Percentiles rank a stretch among this genome's conserved stretches.
Evolutionary conservation across 2,113 vertebrate genomes (phyloP).

Genomic region (Hystrix brachyura): DNA sequence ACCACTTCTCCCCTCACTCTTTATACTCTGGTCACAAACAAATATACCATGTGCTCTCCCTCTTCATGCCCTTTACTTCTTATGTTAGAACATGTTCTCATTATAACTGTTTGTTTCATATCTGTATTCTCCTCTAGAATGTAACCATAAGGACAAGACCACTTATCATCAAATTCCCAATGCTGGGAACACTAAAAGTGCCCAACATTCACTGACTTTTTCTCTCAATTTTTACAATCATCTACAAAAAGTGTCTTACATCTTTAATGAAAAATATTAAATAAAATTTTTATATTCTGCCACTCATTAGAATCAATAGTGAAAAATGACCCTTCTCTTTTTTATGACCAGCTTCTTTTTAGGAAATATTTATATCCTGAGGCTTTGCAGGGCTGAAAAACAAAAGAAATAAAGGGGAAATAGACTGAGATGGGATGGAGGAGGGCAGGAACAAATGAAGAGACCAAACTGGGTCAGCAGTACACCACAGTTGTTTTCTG

Average conservation of each 20-base stretch:
- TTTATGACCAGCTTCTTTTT: neutral
- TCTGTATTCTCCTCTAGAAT: neutral
- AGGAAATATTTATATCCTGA: neutral
- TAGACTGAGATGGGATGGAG: neutral
- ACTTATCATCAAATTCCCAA: constrained; percentile 32
- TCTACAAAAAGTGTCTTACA: constrained; percentile 37
- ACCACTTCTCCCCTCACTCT: neutral
- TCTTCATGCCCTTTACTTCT: neutral
- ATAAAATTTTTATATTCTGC: constrained; percentile 40
- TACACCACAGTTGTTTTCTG: neutral
- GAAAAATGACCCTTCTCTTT: constrained; percentile 29
- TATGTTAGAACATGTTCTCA: neutral
- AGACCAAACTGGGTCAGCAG: neutral
- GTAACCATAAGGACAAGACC: neutral
- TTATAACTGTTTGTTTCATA: neutral
- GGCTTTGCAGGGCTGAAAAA: neutral
- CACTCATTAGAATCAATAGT: neutral
- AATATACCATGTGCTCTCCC: neutral
- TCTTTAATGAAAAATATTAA: constrained; percentile 39
- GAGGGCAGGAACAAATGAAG: neutral
- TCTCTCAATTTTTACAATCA: neutral
- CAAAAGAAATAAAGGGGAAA: neutral
- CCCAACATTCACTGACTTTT: constrained; percentile 1
- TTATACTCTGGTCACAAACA: neutral
- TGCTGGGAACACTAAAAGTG: neutral